Conservation (phyloP, 2,797 vertebrate genomes). For the Phrynocephalus forsythii region DNA sequence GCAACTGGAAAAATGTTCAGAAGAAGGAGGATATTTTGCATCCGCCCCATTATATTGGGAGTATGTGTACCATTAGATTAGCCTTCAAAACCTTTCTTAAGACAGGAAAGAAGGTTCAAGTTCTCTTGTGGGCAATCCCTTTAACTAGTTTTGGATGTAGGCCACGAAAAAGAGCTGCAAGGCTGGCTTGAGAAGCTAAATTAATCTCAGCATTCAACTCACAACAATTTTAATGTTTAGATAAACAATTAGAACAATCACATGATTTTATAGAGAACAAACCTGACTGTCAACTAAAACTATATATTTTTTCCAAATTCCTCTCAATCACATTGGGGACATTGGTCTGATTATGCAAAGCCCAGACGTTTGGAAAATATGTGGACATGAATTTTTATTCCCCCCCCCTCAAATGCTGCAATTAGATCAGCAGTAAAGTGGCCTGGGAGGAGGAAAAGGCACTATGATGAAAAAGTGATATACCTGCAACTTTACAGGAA, state of each 20-base stretch:
- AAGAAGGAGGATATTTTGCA: no score
- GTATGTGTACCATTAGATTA: background rate
- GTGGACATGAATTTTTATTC: background rate
- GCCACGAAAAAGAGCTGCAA: background rate
- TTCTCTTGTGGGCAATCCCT: background rate
- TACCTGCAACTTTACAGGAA: background rate
- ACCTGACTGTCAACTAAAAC: background rate
- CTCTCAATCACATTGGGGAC: background rate
- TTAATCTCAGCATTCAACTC: background rate
- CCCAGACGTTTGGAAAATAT: background rate
- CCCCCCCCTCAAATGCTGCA: background rate
- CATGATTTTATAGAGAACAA: background rate
- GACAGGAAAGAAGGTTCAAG: background rate
- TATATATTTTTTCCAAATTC: slow-evolving; percentile 13
- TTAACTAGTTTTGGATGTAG: background rate
- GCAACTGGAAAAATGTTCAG: no score
- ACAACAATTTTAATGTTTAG: background rate
- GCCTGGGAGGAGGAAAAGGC: background rate
- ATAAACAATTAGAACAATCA: background rate
- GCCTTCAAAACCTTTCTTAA: background rate
- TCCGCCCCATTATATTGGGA: background rate
- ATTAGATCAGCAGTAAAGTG: slow-evolving; percentile 6
- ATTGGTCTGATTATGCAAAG: background rate
- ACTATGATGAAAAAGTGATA: background rate
- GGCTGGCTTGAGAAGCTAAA: background rate